These are phyloP conservation scores for Dermochelys coriacea DNA, from an alignment of 2,797 vertebrate species.

Conservation along the genomic window DNA sequence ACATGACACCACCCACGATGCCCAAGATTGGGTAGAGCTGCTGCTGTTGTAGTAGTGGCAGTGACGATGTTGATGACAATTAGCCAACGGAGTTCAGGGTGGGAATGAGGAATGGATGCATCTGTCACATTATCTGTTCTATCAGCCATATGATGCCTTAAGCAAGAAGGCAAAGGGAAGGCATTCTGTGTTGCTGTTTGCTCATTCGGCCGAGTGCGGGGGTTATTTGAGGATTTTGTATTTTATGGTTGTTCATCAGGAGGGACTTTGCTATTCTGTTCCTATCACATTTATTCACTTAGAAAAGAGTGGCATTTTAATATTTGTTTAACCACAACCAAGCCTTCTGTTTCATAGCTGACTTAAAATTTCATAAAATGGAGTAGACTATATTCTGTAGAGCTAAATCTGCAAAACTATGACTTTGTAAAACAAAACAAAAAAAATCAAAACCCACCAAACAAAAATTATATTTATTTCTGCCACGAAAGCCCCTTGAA, in stretches of 20 bases:
- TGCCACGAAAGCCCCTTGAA: slow-evolving; percentile 28
- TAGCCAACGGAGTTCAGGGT: background rate
- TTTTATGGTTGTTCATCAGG: background rate
- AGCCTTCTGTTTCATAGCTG: background rate
- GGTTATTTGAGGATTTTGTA: background rate
- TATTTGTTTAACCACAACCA: background rate
- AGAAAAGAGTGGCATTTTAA: background rate
- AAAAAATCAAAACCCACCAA: slow-evolving; percentile 50
- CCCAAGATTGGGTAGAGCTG: accelerated
- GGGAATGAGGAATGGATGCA: background rate
- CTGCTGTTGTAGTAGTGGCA: accelerated
- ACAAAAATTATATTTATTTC: slow-evolving; percentile 64
- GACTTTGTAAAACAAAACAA: slow-evolving; percentile 43
- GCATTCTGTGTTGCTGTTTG: background rate
- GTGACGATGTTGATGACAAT: accelerated
- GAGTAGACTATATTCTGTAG: background rate
- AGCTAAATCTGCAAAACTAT: slow-evolving; percentile 49
- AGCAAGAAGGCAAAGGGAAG: background rate
- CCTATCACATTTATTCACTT: background rate
- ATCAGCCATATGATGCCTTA: accelerated
- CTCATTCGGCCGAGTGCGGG: background rate
- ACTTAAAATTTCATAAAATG: background rate
- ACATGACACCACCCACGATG: background rate
- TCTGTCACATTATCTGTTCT: background rate
- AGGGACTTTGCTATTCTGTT: background rate